Percentiles rank a stretch among this genome's conserved stretches.
phyloP scores from a whole-genome alignment of 2,888 invertebrate genomes.

The Tetragonisca angustula region DNA sequence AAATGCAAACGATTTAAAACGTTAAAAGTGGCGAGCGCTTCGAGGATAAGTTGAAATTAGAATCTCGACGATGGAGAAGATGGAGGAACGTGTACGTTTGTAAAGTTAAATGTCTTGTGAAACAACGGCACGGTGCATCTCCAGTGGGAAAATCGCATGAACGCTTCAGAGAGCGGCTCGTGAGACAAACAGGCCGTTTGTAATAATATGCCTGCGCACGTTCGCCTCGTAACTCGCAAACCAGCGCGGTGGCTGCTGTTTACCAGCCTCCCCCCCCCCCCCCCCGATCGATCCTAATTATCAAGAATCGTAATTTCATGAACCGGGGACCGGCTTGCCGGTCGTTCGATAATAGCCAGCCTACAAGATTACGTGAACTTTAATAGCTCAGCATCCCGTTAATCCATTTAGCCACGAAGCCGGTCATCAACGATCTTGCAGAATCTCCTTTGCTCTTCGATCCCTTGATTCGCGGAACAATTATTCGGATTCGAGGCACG shows the following conservation, averaged over 20 bases:
- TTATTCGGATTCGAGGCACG: neutral
- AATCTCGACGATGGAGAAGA: neutral
- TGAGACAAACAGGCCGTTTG: neutral
- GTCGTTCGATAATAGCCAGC: conserved; percentile 6
- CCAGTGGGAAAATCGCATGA: neutral
- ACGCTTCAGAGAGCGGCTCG: too few species aligned
- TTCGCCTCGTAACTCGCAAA: neutral
- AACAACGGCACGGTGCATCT: neutral
- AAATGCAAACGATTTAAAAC: too few species aligned
- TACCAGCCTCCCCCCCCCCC: neutral
- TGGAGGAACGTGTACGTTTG: neutral
- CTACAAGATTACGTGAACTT: conserved; percentile 34
- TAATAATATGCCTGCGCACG: neutral
- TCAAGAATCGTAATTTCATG: conserved; percentile 41
- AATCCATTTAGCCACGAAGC: conserved; percentile 27
- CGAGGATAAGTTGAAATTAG: neutral
- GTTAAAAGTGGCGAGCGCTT: neutral
- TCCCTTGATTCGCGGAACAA: neutral
- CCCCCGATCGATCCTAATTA: conserved; percentile 41
- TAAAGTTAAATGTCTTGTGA: neutral
- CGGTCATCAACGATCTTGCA: conserved; percentile 21
- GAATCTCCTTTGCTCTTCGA: conserved; percentile 33
- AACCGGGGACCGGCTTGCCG: neutral
- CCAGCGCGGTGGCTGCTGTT: neutral
- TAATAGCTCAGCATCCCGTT: conserved; percentile 39